Base-by-base conservation (phyloP, 2,113 vertebrate species). In the Anhinga anhinga region DNA sequence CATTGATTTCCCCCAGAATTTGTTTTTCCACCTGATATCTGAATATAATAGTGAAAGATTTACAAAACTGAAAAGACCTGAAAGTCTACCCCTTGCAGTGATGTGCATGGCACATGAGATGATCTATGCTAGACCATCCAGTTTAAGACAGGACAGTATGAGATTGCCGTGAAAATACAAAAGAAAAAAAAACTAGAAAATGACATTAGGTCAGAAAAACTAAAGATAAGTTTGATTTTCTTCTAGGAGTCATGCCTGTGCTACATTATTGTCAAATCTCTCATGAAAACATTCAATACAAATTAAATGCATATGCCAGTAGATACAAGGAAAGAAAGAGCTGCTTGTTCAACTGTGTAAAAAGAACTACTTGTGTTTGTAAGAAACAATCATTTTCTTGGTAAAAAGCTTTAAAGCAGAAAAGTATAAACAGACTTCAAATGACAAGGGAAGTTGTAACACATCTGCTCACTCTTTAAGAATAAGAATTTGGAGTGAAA, bases 1-100 rank as follows among this genome's bases (percentile, higher is more conserved):
- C 99, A 99, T 99, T 2, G 99, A 99, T 98, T 99, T 99, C 5
- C 99, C 99, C 99, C 99, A 99, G 98, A 99, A 99, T 97, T 99
- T 99, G 98, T 99, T 99, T 98, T 99, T 99, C 99, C 99, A 99
- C 97, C 99, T 99, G 96, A 99, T 99, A 98, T 99, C 99, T 99
- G 95, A 95, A 97, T 80, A n/a, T 49, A 73, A 97, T 72, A 70
- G 38, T 26, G 74, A 90, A 94, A 63, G 30, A 74, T 82, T 90
- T 84, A 69, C 22, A 88, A 94, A 87, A 69, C 20, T 65, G 74
- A 66, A 87, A 91, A 62, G 26, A 92, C 15, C n/a, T 40, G 38
- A 67, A 36, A 47, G 19, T 50, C 52, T 84, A 11, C 5, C 18
- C 30, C 6, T 69, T 59, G 19, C 42, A 93, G 47, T 36, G 34